Base-by-base conservation (phyloP, 2,797 vertebrate genomes). In the Geotrypetes seraphini region DNA sequence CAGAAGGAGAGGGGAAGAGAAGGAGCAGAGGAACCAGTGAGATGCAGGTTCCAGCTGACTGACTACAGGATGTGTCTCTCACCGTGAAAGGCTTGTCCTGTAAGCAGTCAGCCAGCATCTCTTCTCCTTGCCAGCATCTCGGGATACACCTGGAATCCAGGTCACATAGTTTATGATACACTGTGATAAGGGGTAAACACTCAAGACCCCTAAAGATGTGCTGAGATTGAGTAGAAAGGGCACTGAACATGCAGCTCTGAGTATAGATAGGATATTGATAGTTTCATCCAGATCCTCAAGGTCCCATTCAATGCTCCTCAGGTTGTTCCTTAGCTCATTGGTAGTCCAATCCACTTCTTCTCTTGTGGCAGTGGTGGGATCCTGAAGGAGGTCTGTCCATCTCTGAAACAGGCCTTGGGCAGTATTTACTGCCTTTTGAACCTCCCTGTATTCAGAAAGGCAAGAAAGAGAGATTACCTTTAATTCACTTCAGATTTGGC, bases 301-400 rank as follows among this genome's bases (percentile, higher is more conserved):
- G 63, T 99, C 96, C 96, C 94, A 97, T 47, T 99, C 96, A 0
- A 99, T 96, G 68, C 94, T 97, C 21, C 94, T 86, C 45, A 98
- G 69, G 46, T 95, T 95, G 71, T 99, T 99, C 31, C 96, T 82
- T 53, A 99, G 74, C 60, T 99, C 96, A 47, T 99, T 99, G 29
- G 94, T 98, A 18, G 93, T 97, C 92, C 94, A 97, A 73, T 98
- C 95, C 1, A 92, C 69, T 65, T 98, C 95, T 65, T 98, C 94
- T 60, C 88, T 85, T 11, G 90, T 90, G 41, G 90, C 88, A 0
- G 75, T 63, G 7, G 75, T 78, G 2, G 87, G 86, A 37, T 91
- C 90, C 46, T 87, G 88, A 32, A 90, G 64, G 38, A 99, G 83
- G 50, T 95, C 89, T 0, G 67, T 79, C 95, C 95, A 99, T 87